These are phyloP conservation scores for Halisarca cf. caerulea DNA, from an alignment of 37 sponge, comb jelly and placozoan genomes.

Conservation along the genomic window DNA sequence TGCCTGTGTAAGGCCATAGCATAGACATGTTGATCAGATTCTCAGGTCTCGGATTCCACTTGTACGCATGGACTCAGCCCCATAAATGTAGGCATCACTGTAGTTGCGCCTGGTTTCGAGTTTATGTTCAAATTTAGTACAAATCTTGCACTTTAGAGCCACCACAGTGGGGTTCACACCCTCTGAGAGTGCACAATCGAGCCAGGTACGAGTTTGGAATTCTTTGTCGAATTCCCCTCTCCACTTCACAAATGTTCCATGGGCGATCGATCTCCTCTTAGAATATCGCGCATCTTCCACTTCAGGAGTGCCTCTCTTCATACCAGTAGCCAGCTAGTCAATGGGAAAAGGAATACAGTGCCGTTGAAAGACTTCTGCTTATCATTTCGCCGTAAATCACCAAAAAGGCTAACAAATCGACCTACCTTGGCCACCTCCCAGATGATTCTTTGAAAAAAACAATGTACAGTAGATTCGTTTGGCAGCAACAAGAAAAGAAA, in stretches of 20 bases:
- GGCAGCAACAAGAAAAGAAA: too few relatives aligned
- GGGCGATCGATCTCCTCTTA: constrained; percentile 28
- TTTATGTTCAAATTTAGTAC: constrained; percentile 23
- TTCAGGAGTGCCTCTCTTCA: not conserved
- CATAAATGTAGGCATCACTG: constrained; percentile 48
- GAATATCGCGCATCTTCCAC: not conserved
- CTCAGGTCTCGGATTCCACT: constrained; percentile 55
- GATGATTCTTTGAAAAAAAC: too few relatives aligned
- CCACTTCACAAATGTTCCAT: constrained; percentile 55
- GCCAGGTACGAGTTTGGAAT: constrained; percentile 50
- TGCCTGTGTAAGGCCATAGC: constrained; percentile 53
- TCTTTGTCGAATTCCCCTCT: constrained; percentile 45
- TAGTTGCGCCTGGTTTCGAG: constrained; percentile 36
- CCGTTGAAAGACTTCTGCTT: too few relatives aligned
- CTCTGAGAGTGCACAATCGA: constrained; percentile 31
- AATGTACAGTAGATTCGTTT: too few relatives aligned
- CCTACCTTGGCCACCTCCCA: too few relatives aligned
- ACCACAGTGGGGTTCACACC: constrained; percentile 8
- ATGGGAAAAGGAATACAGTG: too few relatives aligned
- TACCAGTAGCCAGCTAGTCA: too few relatives aligned
- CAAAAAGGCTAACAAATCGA: too few relatives aligned
- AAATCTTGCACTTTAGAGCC: constrained; percentile 42
- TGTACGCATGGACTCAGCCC: constrained; percentile 39
- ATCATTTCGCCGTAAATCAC: too few relatives aligned
- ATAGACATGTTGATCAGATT: constrained; percentile 45